Conservation (phyloP, 2,888 invertebrate species). For the Tipula unca region DNA sequence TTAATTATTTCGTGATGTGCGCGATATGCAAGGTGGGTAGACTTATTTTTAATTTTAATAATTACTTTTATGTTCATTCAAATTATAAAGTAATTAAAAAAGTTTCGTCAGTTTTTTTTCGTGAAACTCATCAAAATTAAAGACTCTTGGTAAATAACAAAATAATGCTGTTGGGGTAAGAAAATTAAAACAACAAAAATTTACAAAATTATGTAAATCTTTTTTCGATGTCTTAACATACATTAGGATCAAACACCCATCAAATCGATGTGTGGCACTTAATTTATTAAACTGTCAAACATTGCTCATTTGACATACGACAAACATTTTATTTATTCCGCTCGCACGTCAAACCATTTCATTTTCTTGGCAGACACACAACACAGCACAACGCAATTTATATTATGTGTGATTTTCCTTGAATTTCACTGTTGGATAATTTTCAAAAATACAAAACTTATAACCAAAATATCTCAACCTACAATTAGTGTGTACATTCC, state of each 20-base stretch:
- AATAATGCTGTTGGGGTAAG: background rate
- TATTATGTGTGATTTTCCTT: background rate
- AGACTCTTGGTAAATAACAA: background rate
- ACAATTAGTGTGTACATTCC: background rate
- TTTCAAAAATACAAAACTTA: background rate
- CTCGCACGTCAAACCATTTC: background rate
- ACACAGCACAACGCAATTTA: background rate
- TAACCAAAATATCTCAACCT: background rate
- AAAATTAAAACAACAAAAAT: background rate
- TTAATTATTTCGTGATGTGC: background rate
- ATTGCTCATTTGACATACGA: background rate
- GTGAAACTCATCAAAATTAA: background rate
- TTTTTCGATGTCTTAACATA: background rate
- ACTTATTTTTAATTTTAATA: background rate
- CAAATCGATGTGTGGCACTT: background rate
- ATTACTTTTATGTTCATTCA: background rate
- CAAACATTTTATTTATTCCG: background rate
- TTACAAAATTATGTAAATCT: background rate
- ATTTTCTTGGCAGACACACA: background rate
- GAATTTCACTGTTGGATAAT: background rate
- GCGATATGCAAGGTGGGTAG: background rate
- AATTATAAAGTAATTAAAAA: background rate
- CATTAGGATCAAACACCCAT: background rate
- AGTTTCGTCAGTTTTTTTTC: background rate
- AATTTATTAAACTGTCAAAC: background rate